phyloP scores from a whole-genome alignment of 2,797 vertebrate genomes.

The Anableps anableps region DNA sequence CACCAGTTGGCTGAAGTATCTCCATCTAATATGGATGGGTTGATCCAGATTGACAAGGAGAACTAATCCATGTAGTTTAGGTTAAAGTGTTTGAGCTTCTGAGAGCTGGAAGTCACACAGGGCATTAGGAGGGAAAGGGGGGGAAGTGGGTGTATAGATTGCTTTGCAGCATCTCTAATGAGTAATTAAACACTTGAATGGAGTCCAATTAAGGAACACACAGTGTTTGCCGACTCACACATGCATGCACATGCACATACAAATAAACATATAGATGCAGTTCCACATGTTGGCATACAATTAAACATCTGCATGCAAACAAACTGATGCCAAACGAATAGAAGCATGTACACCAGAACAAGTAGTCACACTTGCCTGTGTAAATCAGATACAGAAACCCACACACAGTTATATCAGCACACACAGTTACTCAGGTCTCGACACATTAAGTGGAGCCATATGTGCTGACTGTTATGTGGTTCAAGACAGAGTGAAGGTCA shows the following conservation, averaged over 20 bases:
- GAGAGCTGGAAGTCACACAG: conserved; percentile 51
- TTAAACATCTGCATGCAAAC: conserved; percentile 54
- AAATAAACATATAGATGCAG: conserved; percentile 9
- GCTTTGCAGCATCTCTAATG: conserved; percentile 75
- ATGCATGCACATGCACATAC: conserved; percentile 10
- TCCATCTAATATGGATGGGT: conserved; percentile 56
- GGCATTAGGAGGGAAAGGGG: conserved; percentile 40
- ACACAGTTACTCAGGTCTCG: neutral
- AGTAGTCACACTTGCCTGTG: conserved; percentile 24
- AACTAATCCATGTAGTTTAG: conserved; percentile 76
- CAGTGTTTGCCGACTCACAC: conserved; percentile 29
- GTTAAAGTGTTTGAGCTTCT: conserved; percentile 68
- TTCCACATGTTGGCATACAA: conserved; percentile 14
- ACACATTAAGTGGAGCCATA: conserved; percentile 57
- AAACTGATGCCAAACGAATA: conserved; percentile 42
- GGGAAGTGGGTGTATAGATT: conserved; percentile 66
- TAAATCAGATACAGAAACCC: conserved; percentile 29
- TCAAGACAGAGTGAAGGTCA: conserved; percentile 69
- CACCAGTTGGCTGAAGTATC: conserved; percentile 47
- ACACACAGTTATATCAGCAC: conserved; percentile 8
- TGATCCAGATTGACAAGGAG: conserved; percentile 79
- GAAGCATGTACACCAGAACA: conserved; percentile 15
- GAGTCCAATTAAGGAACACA: conserved; percentile 75
- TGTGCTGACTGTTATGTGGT: conserved; percentile 50
- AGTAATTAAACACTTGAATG: conserved; percentile 80